Percentiles rank a stretch among this genome's conserved stretches.
Conservation (phyloP, 2,113 vertebrate species). For the Polyodon spathula region DNA sequence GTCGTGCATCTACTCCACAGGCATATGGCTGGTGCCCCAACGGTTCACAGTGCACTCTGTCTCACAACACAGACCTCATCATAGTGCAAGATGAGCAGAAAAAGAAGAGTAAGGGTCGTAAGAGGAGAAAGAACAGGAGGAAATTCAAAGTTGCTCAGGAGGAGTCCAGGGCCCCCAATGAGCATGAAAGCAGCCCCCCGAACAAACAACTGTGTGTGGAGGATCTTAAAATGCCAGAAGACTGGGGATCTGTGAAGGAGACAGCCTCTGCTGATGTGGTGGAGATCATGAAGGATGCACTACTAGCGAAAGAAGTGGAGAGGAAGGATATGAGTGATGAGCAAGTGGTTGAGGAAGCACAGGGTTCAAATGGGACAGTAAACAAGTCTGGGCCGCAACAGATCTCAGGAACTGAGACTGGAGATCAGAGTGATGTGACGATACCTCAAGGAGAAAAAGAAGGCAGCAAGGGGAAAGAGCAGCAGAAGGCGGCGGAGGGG, state of each 20-base stretch:
- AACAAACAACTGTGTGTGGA: conserved; percentile 43
- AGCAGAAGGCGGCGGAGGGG: conserved; percentile 21
- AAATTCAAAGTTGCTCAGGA: conserved; percentile 41
- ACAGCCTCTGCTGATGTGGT: too few relatives aligned
- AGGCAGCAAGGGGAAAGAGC: conserved; percentile 23
- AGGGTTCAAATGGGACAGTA: background rate
- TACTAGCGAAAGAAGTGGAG: fast-evolving
- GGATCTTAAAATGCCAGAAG: background rate
- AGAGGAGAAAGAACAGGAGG: conserved; percentile 60
- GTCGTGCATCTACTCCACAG: conserved; percentile 36
- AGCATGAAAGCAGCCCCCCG: background rate
- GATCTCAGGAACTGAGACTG: background rate
- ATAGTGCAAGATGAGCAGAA: conserved; percentile 77
- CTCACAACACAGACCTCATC: conserved; percentile 88
- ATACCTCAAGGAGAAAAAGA: background rate
- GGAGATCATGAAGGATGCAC: too few relatives aligned
- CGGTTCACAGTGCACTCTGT: conserved; percentile 73
- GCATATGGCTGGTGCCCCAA: conserved; percentile 90
- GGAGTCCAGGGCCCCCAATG: background rate
- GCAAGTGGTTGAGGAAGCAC: conserved; percentile 14
- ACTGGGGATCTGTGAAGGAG: too few relatives aligned
- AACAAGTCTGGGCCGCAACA: background rate
- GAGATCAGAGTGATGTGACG: background rate
- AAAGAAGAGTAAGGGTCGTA: conserved; percentile 56
- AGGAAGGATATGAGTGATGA: conserved; percentile 21